Evolutionary conservation across 2,113 vertebrate species (phyloP).

Genomic region (Tonatia bakeri): DNA sequence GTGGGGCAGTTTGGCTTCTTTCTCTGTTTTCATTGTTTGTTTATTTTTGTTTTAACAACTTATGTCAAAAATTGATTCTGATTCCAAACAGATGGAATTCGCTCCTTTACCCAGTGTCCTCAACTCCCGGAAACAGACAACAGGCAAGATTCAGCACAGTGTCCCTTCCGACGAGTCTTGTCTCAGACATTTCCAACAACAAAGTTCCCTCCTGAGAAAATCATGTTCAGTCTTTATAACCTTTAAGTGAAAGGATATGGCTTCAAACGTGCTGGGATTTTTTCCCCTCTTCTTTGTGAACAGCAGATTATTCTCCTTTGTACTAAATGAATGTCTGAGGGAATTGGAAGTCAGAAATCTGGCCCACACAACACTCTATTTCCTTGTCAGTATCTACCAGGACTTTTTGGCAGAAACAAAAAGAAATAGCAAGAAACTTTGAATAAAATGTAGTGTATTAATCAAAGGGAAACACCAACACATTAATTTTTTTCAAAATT

Average conservation of each 20-base stretch:
- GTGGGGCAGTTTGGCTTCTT: slow-evolving; percentile 6
- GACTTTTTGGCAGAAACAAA: slow-evolving; percentile 59
- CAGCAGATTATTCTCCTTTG: slow-evolving; percentile 67
- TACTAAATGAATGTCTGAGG: slow-evolving; percentile 68
- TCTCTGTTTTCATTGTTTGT: not conserved
- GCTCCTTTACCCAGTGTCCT: not conserved
- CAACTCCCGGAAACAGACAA: slow-evolving; percentile 36
- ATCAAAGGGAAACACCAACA: slow-evolving; percentile 59
- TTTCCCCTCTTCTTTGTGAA: slow-evolving; percentile 45
- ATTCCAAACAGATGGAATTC: slow-evolving; percentile 58
- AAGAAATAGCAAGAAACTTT: slow-evolving; percentile 55
- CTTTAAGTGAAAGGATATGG: slow-evolving; percentile 71
- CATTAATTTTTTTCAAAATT: slow-evolving; percentile 62
- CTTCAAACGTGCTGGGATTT: slow-evolving; percentile 14
- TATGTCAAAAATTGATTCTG: slow-evolving; percentile 68
- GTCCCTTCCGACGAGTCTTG: slow-evolving; percentile 15
- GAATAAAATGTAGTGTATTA: slow-evolving; percentile 59
- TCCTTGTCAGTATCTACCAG: slow-evolving; percentile 61
- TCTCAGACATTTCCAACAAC: slow-evolving; percentile 30
- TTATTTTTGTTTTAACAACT: not conserved
- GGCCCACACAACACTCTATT: slow-evolving; percentile 24
- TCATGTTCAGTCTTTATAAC: slow-evolving; percentile 58
- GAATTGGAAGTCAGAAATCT: slow-evolving; percentile 78
- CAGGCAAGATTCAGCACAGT: not conserved
- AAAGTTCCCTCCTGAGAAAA: slow-evolving; percentile 60